These are phyloP conservation scores for Xiphophorus maculatus DNA, from an alignment of 2,113 vertebrate species.

Conservation along the genomic window DNA sequence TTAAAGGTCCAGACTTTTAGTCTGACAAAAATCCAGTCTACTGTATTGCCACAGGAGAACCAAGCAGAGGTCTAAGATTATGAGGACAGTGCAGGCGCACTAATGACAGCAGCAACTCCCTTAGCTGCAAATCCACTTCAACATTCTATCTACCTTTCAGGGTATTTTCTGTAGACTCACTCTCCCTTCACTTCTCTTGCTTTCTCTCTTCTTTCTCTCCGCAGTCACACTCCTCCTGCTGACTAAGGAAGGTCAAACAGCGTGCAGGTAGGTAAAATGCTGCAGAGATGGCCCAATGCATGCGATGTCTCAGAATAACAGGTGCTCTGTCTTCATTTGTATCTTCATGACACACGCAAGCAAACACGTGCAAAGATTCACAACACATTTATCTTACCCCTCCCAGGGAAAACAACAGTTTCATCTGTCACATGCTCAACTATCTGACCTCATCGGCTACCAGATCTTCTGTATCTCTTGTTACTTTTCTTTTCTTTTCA, in stretches of 20 bases:
- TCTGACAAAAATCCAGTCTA: conserved; percentile 20
- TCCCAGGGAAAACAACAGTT: conserved; percentile 31
- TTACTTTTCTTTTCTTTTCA: conserved; percentile 21
- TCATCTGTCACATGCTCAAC: conserved; percentile 6
- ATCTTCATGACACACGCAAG: not conserved
- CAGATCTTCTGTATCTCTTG: not conserved
- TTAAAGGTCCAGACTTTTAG: conserved; percentile 1
- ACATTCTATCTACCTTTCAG: conserved; percentile 29
- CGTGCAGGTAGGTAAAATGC: conserved; percentile 57
- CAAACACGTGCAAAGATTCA: conserved; percentile 18
- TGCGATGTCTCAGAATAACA: conserved; percentile 46
- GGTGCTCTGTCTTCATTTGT: conserved; percentile 40
- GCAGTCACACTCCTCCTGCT: conserved; percentile 67
- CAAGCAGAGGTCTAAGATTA: conserved; percentile 19
- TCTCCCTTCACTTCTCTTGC: conserved; percentile 48
- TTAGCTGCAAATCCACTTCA: conserved; percentile 59
- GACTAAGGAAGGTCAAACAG: conserved; percentile 77
- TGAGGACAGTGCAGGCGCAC: conserved; percentile 37
- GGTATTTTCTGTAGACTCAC: conserved; percentile 50
- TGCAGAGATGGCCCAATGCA: conserved; percentile 45
- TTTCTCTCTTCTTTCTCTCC: conserved; percentile 42
- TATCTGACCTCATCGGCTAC: conserved; percentile 12
- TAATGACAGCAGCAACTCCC: conserved; percentile 63
- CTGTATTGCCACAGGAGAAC: conserved; percentile 10
- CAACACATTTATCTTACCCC: conserved; percentile 24